Conservation (phyloP, 2,888 invertebrate species). For the Oscheius sp. region DNA sequence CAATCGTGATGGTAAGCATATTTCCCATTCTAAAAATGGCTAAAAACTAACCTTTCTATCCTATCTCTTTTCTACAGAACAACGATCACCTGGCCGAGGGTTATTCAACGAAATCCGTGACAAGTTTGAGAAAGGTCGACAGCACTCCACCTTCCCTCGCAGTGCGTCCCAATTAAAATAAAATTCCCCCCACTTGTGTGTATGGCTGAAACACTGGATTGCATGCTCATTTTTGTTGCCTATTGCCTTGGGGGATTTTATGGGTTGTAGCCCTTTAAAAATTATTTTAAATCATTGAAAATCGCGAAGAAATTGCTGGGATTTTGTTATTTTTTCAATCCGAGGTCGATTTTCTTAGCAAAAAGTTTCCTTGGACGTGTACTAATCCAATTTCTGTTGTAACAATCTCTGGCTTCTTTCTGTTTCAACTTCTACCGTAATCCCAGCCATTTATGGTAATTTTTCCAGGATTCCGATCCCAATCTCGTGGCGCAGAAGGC, state of each 20-base stretch:
- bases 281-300: neutral
- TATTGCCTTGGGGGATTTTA: neutral
- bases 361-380: too few species aligned
- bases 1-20: slow-evolving; percentile 12
- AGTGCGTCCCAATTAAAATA: slow-evolving; percentile 17
- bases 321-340: slow-evolving; percentile 1
- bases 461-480: slow-evolving; percentile 39
- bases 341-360: too few species aligned
- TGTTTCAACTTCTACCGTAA: neutral
- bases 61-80: slow-evolving; percentile 40
- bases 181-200: neutral
- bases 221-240: slow-evolving; percentile 15
- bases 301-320: neutral
- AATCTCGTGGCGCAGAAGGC: slow-evolving; percentile 37
- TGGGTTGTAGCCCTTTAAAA: too few species aligned
- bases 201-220: neutral
- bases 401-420: neutral
- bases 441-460: neutral
- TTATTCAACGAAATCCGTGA: slow-evolving; percentile 59
- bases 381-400: neutral
- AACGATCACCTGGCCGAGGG: slow-evolving; percentile 55
- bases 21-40: slow-evolving; percentile 30
- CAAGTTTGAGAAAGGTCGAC: slow-evolving; percentile 61
- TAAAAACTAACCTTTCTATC: slow-evolving; percentile 36
- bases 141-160: slow-evolving; percentile 27